Evolutionary conservation across 2,797 vertebrate species (phyloP), one percentile per base, ranked within the genome.

Genomic region (Hypotaenidia philippensis): DNA sequence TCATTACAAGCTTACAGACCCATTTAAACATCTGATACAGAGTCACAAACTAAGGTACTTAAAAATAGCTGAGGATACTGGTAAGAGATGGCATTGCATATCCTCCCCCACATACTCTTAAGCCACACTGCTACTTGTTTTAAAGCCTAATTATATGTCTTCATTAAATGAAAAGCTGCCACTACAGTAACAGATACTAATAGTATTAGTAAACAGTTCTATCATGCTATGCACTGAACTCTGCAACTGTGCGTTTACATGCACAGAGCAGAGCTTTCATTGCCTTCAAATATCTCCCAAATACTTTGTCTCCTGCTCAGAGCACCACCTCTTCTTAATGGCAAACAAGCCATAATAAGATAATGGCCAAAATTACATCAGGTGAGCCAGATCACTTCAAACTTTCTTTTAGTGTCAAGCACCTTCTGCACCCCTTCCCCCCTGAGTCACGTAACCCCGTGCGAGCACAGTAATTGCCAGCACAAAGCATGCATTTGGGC

Each of bases 341-440:
- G 50, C 68, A 92, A 88, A 93, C 20, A 77, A 66, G 63, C 44
- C 4, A 16, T 61, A 50, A 84, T 61, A 90, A 27, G 83, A 84
- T 89, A 90, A 93, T 3, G 7, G 13, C 13, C n/a, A 75, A 84
- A 77, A 85, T 71, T 71, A 84, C 87, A 76, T 93, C 91, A 94
- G 81, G 80, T 52, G 31, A 59, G 76, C 47, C 80, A 94, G 89
- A 87, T 83, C 72, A 57, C 75, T 80, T 84, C 15, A 82, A 88
- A 75, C 11, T 5, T 91, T 79, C 70, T 80, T 81, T 47, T 44
- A 83, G 32, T 22, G 47, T 88, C 89, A 88, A 63, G 52, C 77
- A 86, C 65, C 75, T 97, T 92, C 74, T 83, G 66, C 65, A 83
- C 15, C 11, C 52, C 23, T 66, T 84, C 50, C 47, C n/a, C 82